These are phyloP conservation scores for Pelosia muscerda DNA, from an alignment of 2,888 invertebrate genomes.

Conservation along the genomic window DNA sequence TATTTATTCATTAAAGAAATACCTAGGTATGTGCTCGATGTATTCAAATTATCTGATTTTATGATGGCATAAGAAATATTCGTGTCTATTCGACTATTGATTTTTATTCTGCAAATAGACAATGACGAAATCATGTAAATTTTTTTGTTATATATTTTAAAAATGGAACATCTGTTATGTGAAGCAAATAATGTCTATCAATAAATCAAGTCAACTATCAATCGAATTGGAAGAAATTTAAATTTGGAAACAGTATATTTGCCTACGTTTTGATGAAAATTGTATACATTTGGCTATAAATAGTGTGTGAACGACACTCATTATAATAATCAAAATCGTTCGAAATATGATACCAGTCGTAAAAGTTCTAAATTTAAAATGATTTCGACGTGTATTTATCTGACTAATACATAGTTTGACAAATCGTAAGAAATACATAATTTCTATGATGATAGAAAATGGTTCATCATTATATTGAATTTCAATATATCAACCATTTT, in stretches of 20 bases:
- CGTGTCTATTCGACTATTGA: neutral
- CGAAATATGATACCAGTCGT: neutral
- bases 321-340: neutral
- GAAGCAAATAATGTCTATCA: neutral
- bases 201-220: constrained; percentile 3
- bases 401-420: neutral
- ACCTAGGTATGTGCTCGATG: neutral
- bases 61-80: neutral
- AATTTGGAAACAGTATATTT: neutral
- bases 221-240: neutral
- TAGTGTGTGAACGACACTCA: neutral
- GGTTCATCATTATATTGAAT: too few relatives aligned
- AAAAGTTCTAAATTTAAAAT: neutral
- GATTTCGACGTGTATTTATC: neutral
- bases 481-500: too few relatives aligned
- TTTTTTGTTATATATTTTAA: neutral
- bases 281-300: neutral
- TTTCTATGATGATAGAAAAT: too few relatives aligned
- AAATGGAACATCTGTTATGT: neutral
- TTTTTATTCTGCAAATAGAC: neutral
- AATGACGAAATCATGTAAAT: neutral
- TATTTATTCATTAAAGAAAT: constrained; percentile 6
- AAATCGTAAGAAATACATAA: neutral
- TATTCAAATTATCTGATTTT: constrained; percentile 12
- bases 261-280: neutral